Percentiles rank a stretch among this genome's conserved stretches.
Conservation (phyloP, 2,113 vertebrate species). For the Anoura caudifer region DNA sequence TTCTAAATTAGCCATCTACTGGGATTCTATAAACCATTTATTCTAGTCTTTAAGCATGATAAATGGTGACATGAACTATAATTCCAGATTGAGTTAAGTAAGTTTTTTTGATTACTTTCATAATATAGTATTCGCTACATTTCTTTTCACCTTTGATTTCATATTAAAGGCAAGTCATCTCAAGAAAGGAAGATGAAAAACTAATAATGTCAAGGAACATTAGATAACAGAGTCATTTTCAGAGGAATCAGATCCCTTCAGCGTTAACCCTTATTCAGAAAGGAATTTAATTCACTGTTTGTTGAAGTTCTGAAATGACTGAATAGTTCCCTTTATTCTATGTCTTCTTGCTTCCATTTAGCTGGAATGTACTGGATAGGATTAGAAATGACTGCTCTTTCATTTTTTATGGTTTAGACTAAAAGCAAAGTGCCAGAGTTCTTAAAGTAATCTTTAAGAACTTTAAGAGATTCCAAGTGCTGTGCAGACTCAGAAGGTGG, state of each 20-base stretch:
- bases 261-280: not conserved
- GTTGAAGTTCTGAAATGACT: conserved; percentile 14
- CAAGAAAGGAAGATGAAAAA: not conserved
- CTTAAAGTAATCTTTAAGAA: conserved; percentile 51
- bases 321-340: conserved; percentile 31
- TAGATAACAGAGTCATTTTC: not conserved
- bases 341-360: conserved; percentile 47
- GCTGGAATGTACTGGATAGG: conserved; percentile 30
- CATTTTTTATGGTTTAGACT: conserved; percentile 45
- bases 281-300: conserved; percentile 12
- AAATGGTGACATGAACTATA: not conserved
- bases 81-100: not conserved
- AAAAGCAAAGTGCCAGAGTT: conserved; percentile 48
- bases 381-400: conserved; percentile 60
- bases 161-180: not conserved
- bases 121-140: not conserved
- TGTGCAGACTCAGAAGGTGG: conserved; percentile 44
- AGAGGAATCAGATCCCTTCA: not conserved
- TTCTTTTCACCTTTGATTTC: conserved; percentile 34
- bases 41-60: not conserved
- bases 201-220: not conserved
- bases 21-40: not conserved
- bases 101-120: not conserved
- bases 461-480: conserved; percentile 56
- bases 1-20: not conserved